phyloP scores from a whole-genome alignment of 2,113 vertebrate genomes.

The Aviceda subcristata region DNA sequence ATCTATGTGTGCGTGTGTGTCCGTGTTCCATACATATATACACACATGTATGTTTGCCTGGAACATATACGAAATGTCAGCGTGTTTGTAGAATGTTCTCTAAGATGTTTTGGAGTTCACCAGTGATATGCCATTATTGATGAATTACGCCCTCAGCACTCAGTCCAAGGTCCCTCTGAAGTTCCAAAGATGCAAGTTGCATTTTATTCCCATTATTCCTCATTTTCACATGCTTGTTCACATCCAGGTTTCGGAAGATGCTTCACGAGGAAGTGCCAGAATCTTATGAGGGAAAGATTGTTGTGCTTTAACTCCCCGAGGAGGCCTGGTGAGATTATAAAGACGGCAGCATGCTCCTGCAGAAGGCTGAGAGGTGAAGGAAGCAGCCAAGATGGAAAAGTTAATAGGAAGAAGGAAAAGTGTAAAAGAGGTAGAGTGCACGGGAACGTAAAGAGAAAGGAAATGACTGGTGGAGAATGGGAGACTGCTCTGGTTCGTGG shows the following conservation, averaged over 20 bases:
- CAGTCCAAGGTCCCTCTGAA: not conserved
- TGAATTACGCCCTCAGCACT: not conserved
- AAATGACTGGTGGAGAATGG: not conserved
- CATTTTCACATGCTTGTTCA: constrained; percentile 6
- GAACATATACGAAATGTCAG: not conserved
- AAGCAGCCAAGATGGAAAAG: not conserved
- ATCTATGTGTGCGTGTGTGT: not conserved
- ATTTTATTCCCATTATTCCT: not conserved
- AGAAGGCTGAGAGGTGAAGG: not conserved
- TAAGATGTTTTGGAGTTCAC: not conserved
- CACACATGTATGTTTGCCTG: not conserved
- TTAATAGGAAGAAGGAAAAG: not conserved
- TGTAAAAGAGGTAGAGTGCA: not conserved
- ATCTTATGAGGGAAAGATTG: not conserved
- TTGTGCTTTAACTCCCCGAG: not conserved
- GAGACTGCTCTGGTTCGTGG: not conserved
- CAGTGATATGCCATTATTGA: not conserved
- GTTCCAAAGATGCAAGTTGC: not conserved
- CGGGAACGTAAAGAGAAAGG: not conserved
- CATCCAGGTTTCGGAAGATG: not conserved
- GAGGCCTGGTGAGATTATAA: not conserved
- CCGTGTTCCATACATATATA: not conserved
- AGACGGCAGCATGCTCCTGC: not conserved
- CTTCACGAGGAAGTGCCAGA: constrained; percentile 1
- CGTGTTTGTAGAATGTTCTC: not conserved